phyloP scores from a whole-genome alignment of 2,113 vertebrate genomes.

The Drymodes brunneopygia region DNA sequence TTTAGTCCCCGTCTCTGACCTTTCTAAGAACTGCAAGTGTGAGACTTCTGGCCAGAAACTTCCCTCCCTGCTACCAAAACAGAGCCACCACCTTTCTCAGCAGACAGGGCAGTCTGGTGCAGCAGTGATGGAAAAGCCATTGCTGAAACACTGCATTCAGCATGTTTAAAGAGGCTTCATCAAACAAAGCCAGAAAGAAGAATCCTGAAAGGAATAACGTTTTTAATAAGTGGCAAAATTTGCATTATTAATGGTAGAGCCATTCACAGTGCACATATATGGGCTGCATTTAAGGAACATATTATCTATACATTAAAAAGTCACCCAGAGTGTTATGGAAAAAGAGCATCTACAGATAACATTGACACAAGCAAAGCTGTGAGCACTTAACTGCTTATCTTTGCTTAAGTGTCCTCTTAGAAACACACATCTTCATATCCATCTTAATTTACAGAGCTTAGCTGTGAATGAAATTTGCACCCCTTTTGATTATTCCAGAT shows the following conservation, averaged over 20 bases:
- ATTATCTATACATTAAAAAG: constrained; percentile 3
- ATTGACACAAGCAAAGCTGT: constrained; percentile 35
- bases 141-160: not conserved
- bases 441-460: constrained; percentile 5
- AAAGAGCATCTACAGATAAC: constrained; percentile 32
- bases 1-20: not conserved
- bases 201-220: not conserved
- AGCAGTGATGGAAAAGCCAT: not conserved
- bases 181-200: not conserved
- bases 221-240: not conserved
- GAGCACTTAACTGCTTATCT: constrained; percentile 25
- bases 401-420: constrained; percentile 25
- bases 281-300: not conserved
- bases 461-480: not conserved
- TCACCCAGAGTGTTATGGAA: constrained; percentile 4
- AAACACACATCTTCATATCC: not conserved
- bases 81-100: not conserved
- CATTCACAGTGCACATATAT: not conserved
- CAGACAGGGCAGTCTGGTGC: not conserved
- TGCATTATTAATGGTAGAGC: not conserved
- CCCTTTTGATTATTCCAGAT: not conserved
- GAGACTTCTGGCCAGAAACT: not conserved
- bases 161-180: not conserved
- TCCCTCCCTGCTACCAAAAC: not conserved
- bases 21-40: not conserved